A percentile compares a stretch with the other conserved stretches of the same genome.
Evolutionary conservation across 2,113 vertebrate species (phyloP).

Genomic region (Sceloporus undulatus): DNA sequence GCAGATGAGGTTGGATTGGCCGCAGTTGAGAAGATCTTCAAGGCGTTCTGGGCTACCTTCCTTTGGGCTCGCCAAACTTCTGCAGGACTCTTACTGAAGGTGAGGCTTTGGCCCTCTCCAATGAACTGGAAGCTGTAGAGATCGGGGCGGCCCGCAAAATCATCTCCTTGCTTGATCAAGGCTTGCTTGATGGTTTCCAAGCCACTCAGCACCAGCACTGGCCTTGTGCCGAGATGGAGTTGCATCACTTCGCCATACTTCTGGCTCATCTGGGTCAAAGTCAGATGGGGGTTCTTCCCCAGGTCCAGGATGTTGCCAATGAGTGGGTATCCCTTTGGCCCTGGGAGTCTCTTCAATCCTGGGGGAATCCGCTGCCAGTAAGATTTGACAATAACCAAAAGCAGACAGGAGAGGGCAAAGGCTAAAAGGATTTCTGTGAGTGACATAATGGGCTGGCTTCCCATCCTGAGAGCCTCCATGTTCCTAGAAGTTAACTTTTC

Average conservation of each 20-base stretch:
- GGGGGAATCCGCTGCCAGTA: conserved; percentile 70
- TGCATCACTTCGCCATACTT: conserved; percentile 84
- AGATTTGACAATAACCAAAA: conserved; percentile 77
- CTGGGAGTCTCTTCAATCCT: conserved; percentile 81
- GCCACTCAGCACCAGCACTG: conserved; percentile 86
- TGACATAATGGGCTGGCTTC: conserved; percentile 69
- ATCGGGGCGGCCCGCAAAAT: conserved; percentile 85
- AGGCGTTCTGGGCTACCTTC: conserved; percentile 84
- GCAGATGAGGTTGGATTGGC: conserved; percentile 71
- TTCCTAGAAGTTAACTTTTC: not conserved
- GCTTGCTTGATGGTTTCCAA: conserved; percentile 83
- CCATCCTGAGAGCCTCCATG: not conserved
- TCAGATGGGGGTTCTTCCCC: conserved; percentile 82
- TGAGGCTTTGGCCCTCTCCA: conserved; percentile 81
- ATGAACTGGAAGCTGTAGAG: conserved; percentile 83
- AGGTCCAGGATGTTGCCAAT: conserved; percentile 85
- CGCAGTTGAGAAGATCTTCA: conserved; percentile 82
- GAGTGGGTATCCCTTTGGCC: conserved; percentile 84
- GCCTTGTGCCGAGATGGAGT: conserved; percentile 86
- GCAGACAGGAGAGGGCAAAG: conserved; percentile 73
- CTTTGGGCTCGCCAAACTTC: conserved; percentile 83
- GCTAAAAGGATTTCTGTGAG: conserved; percentile 79
- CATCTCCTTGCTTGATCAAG: conserved; percentile 84
- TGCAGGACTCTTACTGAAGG: conserved; percentile 82
- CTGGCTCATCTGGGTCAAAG: conserved; percentile 82